These are phyloP conservation scores for Aquatica leii DNA, from an alignment of 2,888 invertebrate species.

Conservation along the genomic window DNA sequence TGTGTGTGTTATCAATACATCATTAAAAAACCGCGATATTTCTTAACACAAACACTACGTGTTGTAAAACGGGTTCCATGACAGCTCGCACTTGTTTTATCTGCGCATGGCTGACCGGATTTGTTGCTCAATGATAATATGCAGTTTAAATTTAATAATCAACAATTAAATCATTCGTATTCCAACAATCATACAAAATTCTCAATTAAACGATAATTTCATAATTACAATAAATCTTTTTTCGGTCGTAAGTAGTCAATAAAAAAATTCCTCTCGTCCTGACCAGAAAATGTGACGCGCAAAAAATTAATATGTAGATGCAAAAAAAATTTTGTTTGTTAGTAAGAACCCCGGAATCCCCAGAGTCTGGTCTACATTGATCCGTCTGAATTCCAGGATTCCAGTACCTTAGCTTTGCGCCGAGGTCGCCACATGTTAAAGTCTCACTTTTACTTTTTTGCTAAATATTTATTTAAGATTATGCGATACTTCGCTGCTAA, in stretches of 20 bases:
- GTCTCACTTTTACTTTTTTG: constrained; percentile 17
- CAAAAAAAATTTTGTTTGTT: constrained; percentile 17
- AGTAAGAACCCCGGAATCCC: constrained; percentile 33
- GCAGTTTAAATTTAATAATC: too few relatives aligned
- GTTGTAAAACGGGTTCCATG: constrained; percentile 59
- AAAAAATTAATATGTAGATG: too few relatives aligned
- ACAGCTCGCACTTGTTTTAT: constrained; percentile 52
- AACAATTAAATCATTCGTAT: background rate
- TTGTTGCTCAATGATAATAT: constrained; percentile 28
- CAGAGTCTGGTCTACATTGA: constrained; percentile 40
- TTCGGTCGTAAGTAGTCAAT: too few relatives aligned
- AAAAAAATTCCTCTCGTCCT: too few relatives aligned
- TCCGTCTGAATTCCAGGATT: constrained; percentile 38
- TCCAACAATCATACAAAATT: background rate
- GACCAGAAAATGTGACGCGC: too few relatives aligned
- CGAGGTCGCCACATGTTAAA: constrained; percentile 45
- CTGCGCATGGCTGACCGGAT: constrained; percentile 43
- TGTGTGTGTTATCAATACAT: constrained; percentile 52
- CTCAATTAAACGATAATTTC: too few relatives aligned
- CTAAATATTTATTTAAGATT: too few relatives aligned
- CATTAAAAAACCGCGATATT: constrained; percentile 55
- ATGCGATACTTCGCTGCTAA: too few relatives aligned
- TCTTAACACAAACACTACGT: constrained; percentile 56
- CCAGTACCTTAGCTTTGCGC: constrained; percentile 45
- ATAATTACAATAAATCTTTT: too few relatives aligned